phyloP scores from a whole-genome alignment of 2,113 vertebrate genomes.

The Chlorodrepanis virens region DNA sequence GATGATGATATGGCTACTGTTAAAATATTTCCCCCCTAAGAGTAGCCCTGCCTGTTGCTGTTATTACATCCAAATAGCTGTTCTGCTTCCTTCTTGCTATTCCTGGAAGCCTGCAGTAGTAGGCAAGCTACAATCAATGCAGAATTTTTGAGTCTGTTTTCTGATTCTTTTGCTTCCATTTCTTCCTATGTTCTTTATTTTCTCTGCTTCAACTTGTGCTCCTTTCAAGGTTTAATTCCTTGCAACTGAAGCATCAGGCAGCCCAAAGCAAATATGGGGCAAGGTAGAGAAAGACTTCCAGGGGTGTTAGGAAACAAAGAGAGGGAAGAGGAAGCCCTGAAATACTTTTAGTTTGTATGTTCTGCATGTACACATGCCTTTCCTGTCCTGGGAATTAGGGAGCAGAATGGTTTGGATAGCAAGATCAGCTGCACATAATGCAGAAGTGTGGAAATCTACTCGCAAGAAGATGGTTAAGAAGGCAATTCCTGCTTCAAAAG shows the following conservation, averaged over 20 bases:
- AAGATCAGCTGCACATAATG: neutral
- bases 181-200: neutral
- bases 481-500: neutral
- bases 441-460: neutral
- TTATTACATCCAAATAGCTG: conserved; percentile 13
- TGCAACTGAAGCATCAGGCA: neutral
- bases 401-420: neutral
- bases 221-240: neutral
- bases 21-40: conserved; percentile 39
- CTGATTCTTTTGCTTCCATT: neutral
- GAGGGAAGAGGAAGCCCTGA: neutral
- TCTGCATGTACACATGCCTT: neutral
- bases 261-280: neutral
- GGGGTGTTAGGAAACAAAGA: neutral
- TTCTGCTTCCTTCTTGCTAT: neutral
- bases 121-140: neutral
- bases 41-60: conserved; percentile 28
- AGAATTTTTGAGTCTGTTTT: neutral
- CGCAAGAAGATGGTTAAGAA: neutral
- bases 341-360: neutral
- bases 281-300: neutral
- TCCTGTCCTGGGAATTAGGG: neutral
- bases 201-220: neutral
- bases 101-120: neutral
- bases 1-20: neutral